These are phyloP conservation scores for Atrina japonica DNA, from an alignment of 2,888 invertebrate genomes.

Conservation along the genomic window DNA sequence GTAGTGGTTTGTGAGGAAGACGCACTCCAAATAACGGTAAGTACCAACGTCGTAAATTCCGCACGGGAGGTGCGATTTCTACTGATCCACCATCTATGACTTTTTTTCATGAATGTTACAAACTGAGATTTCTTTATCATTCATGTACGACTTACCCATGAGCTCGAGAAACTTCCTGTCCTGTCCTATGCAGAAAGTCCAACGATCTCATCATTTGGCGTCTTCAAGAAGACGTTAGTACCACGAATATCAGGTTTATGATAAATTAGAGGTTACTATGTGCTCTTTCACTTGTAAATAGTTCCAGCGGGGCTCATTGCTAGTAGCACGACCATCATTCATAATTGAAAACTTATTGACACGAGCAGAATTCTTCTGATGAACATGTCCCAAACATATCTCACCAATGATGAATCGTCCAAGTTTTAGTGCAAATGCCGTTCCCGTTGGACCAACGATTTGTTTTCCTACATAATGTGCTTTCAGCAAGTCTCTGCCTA, in stretches of 20 bases:
- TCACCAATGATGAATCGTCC: constrained; percentile 11
- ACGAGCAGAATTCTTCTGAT: neutral
- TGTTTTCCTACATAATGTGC: constrained; percentile 7
- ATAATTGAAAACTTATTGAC: neutral
- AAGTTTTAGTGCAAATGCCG: neutral
- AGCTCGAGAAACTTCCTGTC: constrained; percentile 5
- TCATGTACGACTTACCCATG: constrained; percentile 10
- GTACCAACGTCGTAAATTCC: neutral
- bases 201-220: neutral
- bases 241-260: neutral
- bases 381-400: neutral
- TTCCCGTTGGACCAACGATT: neutral
- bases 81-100: constrained; percentile 6
- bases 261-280: neutral
- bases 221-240: neutral
- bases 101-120: constrained; percentile 16
- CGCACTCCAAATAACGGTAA: constrained; percentile 7
- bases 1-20: constrained; percentile 1
- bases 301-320: neutral
- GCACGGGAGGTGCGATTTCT: constrained; percentile 4
- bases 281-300: constrained; percentile 1
- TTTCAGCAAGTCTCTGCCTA: neutral
- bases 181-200: constrained; percentile 5
- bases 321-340: neutral
- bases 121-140: constrained; percentile 18